A percentile compares a stretch with the other conserved stretches of the same genome.
These are phyloP conservation scores for Tauraco hartlaubi DNA, from an alignment of 2,797 vertebrate genomes.

Conservation along the genomic window DNA sequence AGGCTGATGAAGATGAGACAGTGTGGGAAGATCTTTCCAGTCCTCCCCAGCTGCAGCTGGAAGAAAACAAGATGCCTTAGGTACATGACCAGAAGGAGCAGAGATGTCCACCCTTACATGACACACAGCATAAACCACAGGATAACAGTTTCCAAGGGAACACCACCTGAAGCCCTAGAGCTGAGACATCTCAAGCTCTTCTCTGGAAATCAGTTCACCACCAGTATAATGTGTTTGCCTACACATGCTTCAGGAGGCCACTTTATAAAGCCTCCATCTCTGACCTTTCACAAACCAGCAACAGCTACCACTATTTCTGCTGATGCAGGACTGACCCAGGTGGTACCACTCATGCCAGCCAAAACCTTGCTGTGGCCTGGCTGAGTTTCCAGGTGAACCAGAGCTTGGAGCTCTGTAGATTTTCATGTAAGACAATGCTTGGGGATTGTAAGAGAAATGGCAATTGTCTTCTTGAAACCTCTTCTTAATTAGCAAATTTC, in stretches of 20 bases:
- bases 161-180: background rate
- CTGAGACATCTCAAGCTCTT: background rate
- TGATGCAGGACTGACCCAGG: background rate
- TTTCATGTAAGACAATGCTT: background rate
- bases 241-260: background rate
- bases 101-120: background rate
- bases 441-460: background rate
- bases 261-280: background rate
- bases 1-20: background rate
- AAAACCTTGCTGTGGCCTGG: background rate
- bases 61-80: background rate
- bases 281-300: fast-evolving
- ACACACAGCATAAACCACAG: fast-evolving
- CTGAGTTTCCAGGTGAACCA: background rate
- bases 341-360: background rate
- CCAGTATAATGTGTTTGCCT: background rate
- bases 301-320: background rate
- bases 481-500: constrained; percentile 27
- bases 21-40: background rate
- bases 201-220: background rate
- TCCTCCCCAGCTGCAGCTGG: background rate
- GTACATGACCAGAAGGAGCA: background rate
- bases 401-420: background rate
- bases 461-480: background rate
- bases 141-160: background rate